Evolutionary conservation across 2,797 vertebrate genomes (phyloP), one percentile per base, ranked within the genome.

Genomic region (Sebastes oblongus): DNA sequence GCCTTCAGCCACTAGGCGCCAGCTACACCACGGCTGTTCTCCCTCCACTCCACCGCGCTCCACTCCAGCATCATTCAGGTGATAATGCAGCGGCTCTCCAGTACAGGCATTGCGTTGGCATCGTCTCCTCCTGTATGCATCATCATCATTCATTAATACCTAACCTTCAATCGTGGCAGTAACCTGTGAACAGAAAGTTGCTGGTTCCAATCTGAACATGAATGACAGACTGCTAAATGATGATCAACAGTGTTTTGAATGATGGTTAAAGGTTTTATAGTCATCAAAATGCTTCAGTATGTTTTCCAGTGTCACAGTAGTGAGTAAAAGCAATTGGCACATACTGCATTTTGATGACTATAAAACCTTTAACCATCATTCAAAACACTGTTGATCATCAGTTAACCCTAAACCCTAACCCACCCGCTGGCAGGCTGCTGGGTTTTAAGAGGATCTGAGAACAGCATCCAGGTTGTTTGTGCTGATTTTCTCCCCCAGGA

Each of bases 1-100:
- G 22, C 20, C 68, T 75, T 65, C 74, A 78, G 60, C 71, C 74
- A 74, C 78, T 72, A 78, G 78, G 78, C 78, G 72, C 85, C 74
- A 69, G 73, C 77, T 56, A 14, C n/a, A 50, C 5, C 55, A 12
- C 50, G 10, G 61, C 24, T 46, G 30, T 29, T n/a, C 61, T 55
- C 32, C 3, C 10, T 9, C 22, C 59, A 2, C 54, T 25, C 14
- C 54, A 11, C 24, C 39, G 10, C 16, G 24, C 30, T n/a, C 32
- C 3, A 8, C 25, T 39, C 36, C 29, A 46, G 13, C 50, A 8
- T 60, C 42, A 32, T 8, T 27, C 9, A 66, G n/a, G 24, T 42
- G n/a, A 12, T 13, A 27, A 42, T 16, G 1, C 22, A 9, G 59
- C 11, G 9, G 5, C 39, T 29, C 27, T 46, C 2, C 2, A 7